phyloP scores from a whole-genome alignment of 2,797 vertebrate genomes.

The Sandelia bainsii region DNA sequence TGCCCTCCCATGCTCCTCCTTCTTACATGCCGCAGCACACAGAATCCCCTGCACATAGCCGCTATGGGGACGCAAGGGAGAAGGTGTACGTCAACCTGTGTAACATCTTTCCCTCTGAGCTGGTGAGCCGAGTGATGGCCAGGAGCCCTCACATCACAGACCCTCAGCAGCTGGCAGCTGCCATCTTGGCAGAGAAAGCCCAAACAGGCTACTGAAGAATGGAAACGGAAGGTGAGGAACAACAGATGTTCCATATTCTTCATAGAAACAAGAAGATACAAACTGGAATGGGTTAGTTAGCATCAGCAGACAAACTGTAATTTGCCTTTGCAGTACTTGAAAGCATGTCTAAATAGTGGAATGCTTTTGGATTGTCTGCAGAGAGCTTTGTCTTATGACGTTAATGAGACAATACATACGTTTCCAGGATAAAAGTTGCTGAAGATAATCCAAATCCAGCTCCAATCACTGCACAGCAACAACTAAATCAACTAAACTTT shows the following conservation, averaged over 20 bases:
- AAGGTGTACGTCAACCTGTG: constrained; percentile 94
- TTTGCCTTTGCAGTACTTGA: background rate
- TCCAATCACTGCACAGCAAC: constrained; percentile 26
- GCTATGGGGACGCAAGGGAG: constrained; percentile 89
- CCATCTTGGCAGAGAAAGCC: constrained; percentile 94
- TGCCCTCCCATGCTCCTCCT: constrained; percentile 52
- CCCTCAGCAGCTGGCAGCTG: constrained; percentile 95
- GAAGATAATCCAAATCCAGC: constrained; percentile 37
- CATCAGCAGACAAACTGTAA: constrained; percentile 8
- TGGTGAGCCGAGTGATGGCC: constrained; percentile 95
- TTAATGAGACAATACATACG: constrained; percentile 2
- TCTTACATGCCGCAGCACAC: constrained; percentile 63
- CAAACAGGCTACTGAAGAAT: constrained; percentile 89
- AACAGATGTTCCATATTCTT: background rate
- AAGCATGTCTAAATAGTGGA: no score
- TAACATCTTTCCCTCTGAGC: constrained; percentile 96
- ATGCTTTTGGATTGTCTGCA: constrained; percentile 17
- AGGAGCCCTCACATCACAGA: constrained; percentile 93
- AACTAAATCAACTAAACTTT: constrained; percentile 1
- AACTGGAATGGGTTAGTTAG: background rate
- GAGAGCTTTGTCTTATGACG: constrained; percentile 3
- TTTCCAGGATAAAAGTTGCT: constrained; percentile 27
- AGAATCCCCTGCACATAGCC: constrained; percentile 81
- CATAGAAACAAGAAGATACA: background rate
- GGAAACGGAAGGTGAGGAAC: background rate